Percentiles rank a stretch among this genome's conserved stretches.
phyloP scores from a whole-genome alignment of 2,797 vertebrate species.

The Sebastes vulpes region DNA sequence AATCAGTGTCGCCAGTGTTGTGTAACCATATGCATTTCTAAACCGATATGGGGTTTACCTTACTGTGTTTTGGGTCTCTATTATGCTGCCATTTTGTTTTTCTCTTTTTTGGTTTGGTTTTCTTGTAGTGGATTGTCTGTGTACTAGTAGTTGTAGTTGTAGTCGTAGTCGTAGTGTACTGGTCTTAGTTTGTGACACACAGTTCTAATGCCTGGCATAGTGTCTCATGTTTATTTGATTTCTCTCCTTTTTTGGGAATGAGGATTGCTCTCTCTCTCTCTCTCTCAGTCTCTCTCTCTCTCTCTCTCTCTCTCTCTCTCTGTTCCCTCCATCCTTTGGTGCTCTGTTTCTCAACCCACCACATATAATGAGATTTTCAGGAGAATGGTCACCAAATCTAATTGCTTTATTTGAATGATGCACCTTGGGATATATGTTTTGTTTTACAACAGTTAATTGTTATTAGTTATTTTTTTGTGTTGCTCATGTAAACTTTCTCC shows the following conservation, averaged over 20 bases:
- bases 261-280: conserved; percentile 69
- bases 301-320: conserved; percentile 41
- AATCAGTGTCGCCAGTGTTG: conserved; percentile 20
- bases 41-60: conserved; percentile 80
- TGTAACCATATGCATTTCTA: conserved; percentile 76
- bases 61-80: conserved; percentile 72
- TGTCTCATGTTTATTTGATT: conserved; percentile 82
- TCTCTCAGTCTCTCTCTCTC: conserved; percentile 2
- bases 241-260: conserved; percentile 81
- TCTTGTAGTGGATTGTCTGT: conserved; percentile 80
- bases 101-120: conserved; percentile 73
- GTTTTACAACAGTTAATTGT: conserved; percentile 61
- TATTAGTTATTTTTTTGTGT: conserved; percentile 66
- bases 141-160: conserved; percentile 72
- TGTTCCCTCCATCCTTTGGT: conserved; percentile 74
- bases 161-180: conserved; percentile 70
- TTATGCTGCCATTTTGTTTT: conserved; percentile 66
- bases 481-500: conserved; percentile 70
- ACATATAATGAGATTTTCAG: conserved; percentile 80
- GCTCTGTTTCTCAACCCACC: conserved; percentile 81
- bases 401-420: conserved; percentile 87
- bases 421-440: conserved; percentile 81
- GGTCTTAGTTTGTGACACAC: conserved; percentile 80
- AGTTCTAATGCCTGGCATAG: conserved; percentile 83
- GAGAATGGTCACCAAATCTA: conserved; percentile 85